A percentile compares a stretch with the other conserved stretches of the same genome.
phyloP scores from a whole-genome alignment of 1,140 invertebrate genomes.

The Drosophila jambulina region DNA sequence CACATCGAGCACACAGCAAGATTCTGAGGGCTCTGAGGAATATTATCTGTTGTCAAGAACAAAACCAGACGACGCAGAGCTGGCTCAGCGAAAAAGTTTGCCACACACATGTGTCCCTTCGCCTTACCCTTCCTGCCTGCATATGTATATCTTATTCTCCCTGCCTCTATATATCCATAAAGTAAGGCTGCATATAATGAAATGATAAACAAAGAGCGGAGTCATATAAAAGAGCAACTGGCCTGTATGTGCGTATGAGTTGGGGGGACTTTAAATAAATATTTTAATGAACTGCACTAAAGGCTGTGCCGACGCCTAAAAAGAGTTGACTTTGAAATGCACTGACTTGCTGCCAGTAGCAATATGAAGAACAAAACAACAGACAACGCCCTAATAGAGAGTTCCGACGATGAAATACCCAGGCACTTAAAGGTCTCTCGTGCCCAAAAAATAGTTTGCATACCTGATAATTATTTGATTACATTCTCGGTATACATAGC shows the following conservation, averaged over 20 bases:
- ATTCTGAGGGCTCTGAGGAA: constrained; percentile 24
- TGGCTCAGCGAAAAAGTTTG: constrained; percentile 27
- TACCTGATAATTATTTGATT: background rate
- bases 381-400: background rate
- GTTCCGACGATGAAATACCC: constrained; percentile 20
- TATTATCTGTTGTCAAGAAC: constrained; percentile 41
- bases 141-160: constrained; percentile 1
- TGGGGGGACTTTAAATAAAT: constrained; percentile 47
- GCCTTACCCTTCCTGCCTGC: background rate
- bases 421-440: too few relatives aligned
- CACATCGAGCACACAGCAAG: constrained; percentile 19
- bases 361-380: constrained; percentile 9
- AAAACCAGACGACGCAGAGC: constrained; percentile 15
- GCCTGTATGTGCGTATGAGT: constrained; percentile 2
- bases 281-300: constrained; percentile 63
- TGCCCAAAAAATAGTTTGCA: background rate
- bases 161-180: constrained; percentile 31
- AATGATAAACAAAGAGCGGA: constrained; percentile 55
- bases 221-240: constrained; percentile 60
- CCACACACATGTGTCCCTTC: constrained; percentile 33
- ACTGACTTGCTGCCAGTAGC: constrained; percentile 44
- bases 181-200: constrained; percentile 46
- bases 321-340: constrained; percentile 52
- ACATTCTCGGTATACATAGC: too few relatives aligned
- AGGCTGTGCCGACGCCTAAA: constrained; percentile 45